Evolutionary conservation across 1,140 invertebrate genomes (phyloP).

Genomic region (Tyrophagus putrescentiae): DNA sequence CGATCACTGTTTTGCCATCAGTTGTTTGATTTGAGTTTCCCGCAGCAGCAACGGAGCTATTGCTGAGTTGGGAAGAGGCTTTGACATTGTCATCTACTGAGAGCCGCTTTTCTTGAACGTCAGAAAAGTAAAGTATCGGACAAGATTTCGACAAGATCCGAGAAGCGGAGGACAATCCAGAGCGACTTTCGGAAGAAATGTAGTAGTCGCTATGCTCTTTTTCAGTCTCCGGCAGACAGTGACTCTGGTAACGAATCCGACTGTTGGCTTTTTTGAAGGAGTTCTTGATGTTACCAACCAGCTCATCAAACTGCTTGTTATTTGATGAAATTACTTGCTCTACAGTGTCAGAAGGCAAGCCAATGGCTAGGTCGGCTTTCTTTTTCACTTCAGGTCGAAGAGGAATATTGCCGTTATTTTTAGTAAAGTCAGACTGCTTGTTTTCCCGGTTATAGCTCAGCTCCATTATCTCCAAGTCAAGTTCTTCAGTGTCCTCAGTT

Average conservation of each 20-base stretch:
- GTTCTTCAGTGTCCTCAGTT: constrained; percentile 1
- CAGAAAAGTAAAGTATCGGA: constrained; percentile 16
- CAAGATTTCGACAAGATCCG: constrained; percentile 13
- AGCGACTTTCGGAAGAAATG: background rate
- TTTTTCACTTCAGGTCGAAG: background rate
- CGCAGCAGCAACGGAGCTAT: background rate
- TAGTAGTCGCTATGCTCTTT: background rate
- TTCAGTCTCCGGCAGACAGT: constrained; percentile 1
- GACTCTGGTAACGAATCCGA: constrained; percentile 11
- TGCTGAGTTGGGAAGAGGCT: background rate
- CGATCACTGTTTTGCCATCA: background rate
- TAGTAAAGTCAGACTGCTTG: background rate
- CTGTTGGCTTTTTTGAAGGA: constrained; percentile 11
- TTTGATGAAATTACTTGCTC: background rate
- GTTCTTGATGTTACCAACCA: constrained; percentile 12
- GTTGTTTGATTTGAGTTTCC: background rate
- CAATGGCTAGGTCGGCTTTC: background rate
- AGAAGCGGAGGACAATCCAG: background rate
- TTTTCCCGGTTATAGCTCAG: background rate
- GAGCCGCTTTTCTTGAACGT: background rate
- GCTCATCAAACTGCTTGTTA: background rate
- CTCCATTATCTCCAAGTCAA: constrained; percentile 2
- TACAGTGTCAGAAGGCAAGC: background rate
- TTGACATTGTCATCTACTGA: background rate
- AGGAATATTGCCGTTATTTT: background rate